Percentiles rank a stretch among this genome's conserved stretches.
These are phyloP conservation scores for Acromyrmex heyeri DNA, from an alignment of 1,140 invertebrate species.

Conservation along the genomic window DNA sequence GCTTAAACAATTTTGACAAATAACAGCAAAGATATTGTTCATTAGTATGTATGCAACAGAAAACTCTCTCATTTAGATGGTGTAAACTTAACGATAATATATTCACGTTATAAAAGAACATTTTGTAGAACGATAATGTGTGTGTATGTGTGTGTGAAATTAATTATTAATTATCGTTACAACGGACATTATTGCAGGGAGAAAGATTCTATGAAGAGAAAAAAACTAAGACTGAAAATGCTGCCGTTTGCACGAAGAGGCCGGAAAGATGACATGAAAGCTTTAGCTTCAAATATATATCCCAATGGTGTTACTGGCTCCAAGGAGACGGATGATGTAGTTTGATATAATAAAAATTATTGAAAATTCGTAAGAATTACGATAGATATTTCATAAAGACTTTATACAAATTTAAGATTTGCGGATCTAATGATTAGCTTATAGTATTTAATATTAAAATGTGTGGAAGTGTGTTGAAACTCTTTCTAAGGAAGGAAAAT, in stretches of 20 bases:
- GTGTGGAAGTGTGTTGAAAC: background rate
- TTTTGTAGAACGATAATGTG: background rate
- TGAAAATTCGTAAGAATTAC: background rate
- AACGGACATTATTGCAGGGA: slow-evolving; percentile 63
- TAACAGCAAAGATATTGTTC: background rate
- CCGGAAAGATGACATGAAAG: slow-evolving; percentile 74
- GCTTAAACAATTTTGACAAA: background rate
- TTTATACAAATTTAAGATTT: background rate
- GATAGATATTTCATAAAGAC: background rate
- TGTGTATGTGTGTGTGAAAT: background rate
- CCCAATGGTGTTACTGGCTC: slow-evolving; percentile 69
- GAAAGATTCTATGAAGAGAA: slow-evolving; percentile 51
- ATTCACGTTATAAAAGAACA: background rate
- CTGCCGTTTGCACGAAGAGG: slow-evolving; percentile 66
- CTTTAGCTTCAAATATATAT: slow-evolving; percentile 79
- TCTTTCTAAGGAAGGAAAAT: background rate
- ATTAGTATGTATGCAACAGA: background rate
- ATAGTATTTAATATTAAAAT: slow-evolving; percentile 3
- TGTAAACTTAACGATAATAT: background rate
- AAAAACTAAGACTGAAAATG: slow-evolving; percentile 77
- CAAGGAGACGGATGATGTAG: slow-evolving; percentile 61
- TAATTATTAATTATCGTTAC: background rate
- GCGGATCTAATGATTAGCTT: background rate
- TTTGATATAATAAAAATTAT: slow-evolving; percentile 59
- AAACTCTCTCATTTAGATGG: background rate